Base-by-base conservation (phyloP, 2,113 vertebrate genomes). In the Tautogolabrus adspersus region DNA sequence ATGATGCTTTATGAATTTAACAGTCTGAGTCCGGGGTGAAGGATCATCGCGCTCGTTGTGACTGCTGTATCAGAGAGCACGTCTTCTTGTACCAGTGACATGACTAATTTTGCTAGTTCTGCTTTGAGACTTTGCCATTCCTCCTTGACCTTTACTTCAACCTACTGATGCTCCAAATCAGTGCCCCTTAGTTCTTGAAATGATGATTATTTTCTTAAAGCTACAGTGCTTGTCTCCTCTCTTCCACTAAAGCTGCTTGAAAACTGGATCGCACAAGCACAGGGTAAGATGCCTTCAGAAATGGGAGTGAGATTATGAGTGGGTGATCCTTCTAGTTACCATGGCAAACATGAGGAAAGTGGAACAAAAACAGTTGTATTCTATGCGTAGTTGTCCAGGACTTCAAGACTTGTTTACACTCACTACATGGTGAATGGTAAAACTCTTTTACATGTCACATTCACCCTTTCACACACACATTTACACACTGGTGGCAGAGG, bases 41-140 rank as follows among this genome's bases (percentile, higher is more conserved):
- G 62, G 40, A 47, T 51, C 56, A 72, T 84, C 49, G 42, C 21
- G 58, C 57, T 19, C 72, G 68, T 47, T 81, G 66, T 66, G 61
- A 23, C 64, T 69, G 65, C 64, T 68, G 52, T 52, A 10, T 59
- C 75, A 68, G 51, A 64, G 63, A 58, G n/a, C 63, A 62, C 51
- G 19, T 40, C 59, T n/a, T 71, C 71, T 71, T 55, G 18, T 42
- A 37, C 59, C 15, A 59, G 52, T 6, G 30, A 74, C 21, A 47
- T 79, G 65, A 74, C 59, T 65, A 21, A 69, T 63, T 64, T 62
- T 11, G 58, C 54, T 21, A 8, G 21, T 12, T 61, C 44, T 52
- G 30, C 64, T 65, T 3, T 1, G n/a, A 70, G 63, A 51, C 10
- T 16, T 47, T 22, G 58, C 60, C 0, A 22, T 44, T 30, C 63